Percentiles rank a stretch among this genome's conserved stretches.
phyloP scores from a whole-genome alignment of 2,888 invertebrate species.

The Trachelus iudaicus region DNA sequence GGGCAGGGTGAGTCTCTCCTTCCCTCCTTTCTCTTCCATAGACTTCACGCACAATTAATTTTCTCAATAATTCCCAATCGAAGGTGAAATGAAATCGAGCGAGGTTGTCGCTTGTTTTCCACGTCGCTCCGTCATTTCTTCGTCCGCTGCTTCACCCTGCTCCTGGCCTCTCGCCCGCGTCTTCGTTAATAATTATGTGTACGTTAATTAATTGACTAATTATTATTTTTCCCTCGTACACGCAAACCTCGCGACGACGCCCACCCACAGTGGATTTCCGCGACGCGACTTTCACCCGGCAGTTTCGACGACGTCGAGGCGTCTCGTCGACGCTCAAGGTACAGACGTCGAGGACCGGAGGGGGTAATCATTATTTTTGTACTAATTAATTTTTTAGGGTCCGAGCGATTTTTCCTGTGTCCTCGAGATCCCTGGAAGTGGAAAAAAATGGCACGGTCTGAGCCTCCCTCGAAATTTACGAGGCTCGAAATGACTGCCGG shows the following conservation, averaged over 20 bases:
- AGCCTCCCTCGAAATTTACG: neutral
- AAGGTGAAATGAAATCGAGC: conserved; percentile 35
- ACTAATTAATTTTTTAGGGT: conserved; percentile 33
- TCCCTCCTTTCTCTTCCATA: conserved; percentile 13
- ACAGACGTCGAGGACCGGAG: conserved; percentile 17
- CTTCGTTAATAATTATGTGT: conserved; percentile 63
- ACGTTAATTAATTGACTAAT: conserved; percentile 65
- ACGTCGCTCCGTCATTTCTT: conserved; percentile 4
- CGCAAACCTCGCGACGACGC: conserved; percentile 27
- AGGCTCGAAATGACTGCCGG: neutral
- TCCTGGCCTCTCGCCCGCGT: conserved; percentile 31
- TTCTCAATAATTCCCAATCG: conserved; percentile 61
- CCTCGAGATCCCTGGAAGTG: neutral
- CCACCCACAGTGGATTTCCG: conserved; percentile 9
- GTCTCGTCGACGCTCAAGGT: neutral
- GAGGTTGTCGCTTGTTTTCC: conserved; percentile 4
- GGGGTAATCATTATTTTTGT: conserved; percentile 44
- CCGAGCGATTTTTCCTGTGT: neutral
- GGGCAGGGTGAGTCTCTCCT: no score
- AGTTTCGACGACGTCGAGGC: conserved; percentile 21
- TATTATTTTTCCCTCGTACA: conserved; percentile 54
- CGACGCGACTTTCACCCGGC: neutral
- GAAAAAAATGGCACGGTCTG: neutral
- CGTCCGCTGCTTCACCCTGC: neutral
- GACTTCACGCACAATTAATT: conserved; percentile 65